Evolutionary conservation across 2,888 invertebrate genomes (phyloP).

Genomic region (Agrotis ipsilon): DNA sequence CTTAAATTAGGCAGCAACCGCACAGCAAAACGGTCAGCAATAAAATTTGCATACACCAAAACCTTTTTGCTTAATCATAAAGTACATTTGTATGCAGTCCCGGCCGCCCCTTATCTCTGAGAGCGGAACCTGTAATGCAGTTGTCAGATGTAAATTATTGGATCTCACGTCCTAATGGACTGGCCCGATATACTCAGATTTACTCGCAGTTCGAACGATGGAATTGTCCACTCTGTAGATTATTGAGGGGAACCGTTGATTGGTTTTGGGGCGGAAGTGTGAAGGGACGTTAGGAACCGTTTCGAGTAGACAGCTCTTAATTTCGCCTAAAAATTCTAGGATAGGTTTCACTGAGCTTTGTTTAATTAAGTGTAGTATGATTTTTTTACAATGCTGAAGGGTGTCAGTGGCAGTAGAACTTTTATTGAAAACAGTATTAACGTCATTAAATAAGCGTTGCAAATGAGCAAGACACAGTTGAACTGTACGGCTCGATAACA

Average conservation of each 20-base stretch:
- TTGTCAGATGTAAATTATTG: slow-evolving; percentile 61
- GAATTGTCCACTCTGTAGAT: slow-evolving; percentile 44
- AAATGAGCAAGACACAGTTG: too few relatives aligned
- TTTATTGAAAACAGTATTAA: too few relatives aligned
- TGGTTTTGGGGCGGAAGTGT: slow-evolving; percentile 36
- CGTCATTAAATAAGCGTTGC: too few relatives aligned
- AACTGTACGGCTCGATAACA: neutral
- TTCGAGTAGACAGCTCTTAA: slow-evolving; percentile 21
- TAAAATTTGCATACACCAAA: slow-evolving; percentile 53
- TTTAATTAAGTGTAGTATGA: too few relatives aligned
- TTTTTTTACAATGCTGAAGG: too few relatives aligned
- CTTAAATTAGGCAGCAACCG: slow-evolving; percentile 43
- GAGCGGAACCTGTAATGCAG: slow-evolving; percentile 59
- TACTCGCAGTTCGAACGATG: slow-evolving; percentile 34
- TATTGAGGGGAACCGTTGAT: slow-evolving; percentile 45
- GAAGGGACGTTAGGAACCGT: slow-evolving; percentile 12
- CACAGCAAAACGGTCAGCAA: slow-evolving; percentile 40
- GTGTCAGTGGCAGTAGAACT: too few relatives aligned
- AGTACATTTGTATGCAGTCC: slow-evolving; percentile 57
- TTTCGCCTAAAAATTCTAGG: slow-evolving; percentile 3
- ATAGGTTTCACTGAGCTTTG: neutral
- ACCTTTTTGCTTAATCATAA: slow-evolving; percentile 57
- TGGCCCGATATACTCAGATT: slow-evolving; percentile 50
- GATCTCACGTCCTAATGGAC: slow-evolving; percentile 51
- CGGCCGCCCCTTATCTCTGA: slow-evolving; percentile 44